A percentile compares a stretch with the other conserved stretches of the same genome.
Conservation (phyloP, 1,140 invertebrate species). For the Venustaconcha ellipsiformis region DNA sequence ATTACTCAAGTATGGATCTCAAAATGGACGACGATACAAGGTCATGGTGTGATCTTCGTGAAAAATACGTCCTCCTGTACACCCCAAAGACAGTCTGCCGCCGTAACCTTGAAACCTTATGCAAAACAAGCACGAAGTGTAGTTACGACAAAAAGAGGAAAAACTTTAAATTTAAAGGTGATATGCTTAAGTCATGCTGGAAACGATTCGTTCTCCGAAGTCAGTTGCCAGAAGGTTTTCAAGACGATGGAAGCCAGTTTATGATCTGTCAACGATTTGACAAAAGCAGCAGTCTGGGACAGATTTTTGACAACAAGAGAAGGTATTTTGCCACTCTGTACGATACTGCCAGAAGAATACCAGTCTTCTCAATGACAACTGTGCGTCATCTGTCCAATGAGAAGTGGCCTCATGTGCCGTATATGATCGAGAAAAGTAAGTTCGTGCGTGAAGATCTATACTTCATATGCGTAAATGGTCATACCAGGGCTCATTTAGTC, state of each 20-base stretch:
- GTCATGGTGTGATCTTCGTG: conserved; percentile 15
- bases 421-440: conserved; percentile 51
- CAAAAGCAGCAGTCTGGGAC: conserved; percentile 35
- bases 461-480: too few species aligned
- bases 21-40: conserved; percentile 5
- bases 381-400: conserved; percentile 39
- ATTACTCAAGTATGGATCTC: conserved; percentile 1
- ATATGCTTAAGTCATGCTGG: conserved; percentile 47
- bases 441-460: too few species aligned
- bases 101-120: conserved; percentile 13
- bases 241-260: conserved; percentile 34
- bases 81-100: conserved; percentile 15
- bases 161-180: conserved; percentile 27
- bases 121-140: conserved; percentile 16
- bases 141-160: conserved; percentile 8
- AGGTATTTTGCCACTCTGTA: conserved; percentile 44
- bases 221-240: conserved; percentile 39
- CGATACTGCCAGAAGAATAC: conserved; percentile 41
- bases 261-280: conserved; percentile 52
- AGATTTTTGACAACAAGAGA: conserved; percentile 40
- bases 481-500: too few species aligned
- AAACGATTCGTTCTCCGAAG: conserved; percentile 38
- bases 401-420: conserved; percentile 47
- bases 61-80: conserved; percentile 15
- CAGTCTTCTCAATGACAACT: conserved; percentile 39